phyloP scores from a whole-genome alignment of 2,113 vertebrate species.

The Chelonoidis abingdonii region DNA sequence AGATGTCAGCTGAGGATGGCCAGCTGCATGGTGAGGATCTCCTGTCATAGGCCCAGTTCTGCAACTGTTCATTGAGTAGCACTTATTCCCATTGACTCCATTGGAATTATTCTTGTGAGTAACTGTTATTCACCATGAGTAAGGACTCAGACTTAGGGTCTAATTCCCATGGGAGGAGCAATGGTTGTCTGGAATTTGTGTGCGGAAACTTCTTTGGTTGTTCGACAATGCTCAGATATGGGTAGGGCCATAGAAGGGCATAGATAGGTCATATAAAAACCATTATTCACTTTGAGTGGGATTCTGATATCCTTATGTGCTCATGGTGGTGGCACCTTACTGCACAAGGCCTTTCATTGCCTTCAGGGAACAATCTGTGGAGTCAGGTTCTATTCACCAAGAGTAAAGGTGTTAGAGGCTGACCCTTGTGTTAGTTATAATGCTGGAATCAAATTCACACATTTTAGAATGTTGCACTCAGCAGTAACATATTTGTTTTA shows the following conservation, averaged over 20 bases:
- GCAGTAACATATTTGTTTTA: background rate
- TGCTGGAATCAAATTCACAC: background rate
- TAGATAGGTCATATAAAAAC: no score
- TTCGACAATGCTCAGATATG: background rate
- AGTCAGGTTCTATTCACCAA: background rate
- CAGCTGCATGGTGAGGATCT: background rate
- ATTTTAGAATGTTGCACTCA: background rate
- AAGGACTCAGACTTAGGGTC: no score
- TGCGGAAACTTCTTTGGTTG: background rate
- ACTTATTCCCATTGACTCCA: background rate
- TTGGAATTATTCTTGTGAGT: no score
- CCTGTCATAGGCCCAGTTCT: background rate
- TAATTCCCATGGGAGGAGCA: background rate
- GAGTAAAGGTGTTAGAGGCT: accelerated
- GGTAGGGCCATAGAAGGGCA: background rate
- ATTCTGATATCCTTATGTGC: background rate
- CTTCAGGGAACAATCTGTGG: accelerated
- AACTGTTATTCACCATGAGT: background rate
- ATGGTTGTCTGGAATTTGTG: background rate
- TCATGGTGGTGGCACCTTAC: accelerated
- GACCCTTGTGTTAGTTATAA: background rate
- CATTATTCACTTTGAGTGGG: background rate
- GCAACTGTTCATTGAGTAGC: background rate
- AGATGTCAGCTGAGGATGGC: background rate
- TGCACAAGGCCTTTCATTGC: accelerated